A percentile compares a stretch with the other conserved stretches of the same genome.
Conservation (phyloP, 35 echinoderm and acorn worm genomes). For the Ophioderma brevispina region DNA sequence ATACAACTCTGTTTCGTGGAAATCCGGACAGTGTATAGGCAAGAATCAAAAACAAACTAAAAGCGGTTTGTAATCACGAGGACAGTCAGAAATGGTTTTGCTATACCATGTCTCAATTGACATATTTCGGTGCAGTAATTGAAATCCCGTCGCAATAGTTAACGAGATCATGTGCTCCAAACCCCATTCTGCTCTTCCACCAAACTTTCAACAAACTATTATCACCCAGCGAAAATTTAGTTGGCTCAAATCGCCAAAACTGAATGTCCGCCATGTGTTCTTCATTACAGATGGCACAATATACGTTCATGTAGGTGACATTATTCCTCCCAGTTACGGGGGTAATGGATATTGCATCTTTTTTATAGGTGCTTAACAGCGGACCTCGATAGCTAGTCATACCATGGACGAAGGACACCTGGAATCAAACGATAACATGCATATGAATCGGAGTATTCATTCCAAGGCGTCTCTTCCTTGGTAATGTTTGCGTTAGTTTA, state of each 20-base stretch:
- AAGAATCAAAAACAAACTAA: no score
- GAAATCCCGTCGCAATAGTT: no score
- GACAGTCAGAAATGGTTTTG: not conserved
- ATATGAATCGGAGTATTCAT: no score
- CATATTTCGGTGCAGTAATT: not conserved
- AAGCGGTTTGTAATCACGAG: not conserved
- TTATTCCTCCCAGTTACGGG: not conserved
- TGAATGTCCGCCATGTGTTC: not conserved
- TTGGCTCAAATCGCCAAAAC: not conserved
- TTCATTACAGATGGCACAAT: slow-evolving; percentile 16
- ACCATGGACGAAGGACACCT: not conserved
- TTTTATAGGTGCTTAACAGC: not conserved
- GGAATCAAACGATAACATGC: not conserved
- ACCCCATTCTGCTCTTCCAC: no score
- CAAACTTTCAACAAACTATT: no score
- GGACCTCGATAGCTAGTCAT: not conserved
- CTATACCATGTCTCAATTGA: not conserved
- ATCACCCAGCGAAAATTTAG: no score
- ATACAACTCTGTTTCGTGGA: not conserved
- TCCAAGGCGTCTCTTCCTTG: no score
- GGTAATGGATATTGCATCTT: not conserved
- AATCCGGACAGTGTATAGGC: no score
- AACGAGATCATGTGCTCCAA: no score
- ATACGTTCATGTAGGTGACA: not conserved
- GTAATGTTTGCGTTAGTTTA: no score